phyloP scores from a whole-genome alignment of 2,113 vertebrate genomes.

The Hippocampus mohnikei region DNA sequence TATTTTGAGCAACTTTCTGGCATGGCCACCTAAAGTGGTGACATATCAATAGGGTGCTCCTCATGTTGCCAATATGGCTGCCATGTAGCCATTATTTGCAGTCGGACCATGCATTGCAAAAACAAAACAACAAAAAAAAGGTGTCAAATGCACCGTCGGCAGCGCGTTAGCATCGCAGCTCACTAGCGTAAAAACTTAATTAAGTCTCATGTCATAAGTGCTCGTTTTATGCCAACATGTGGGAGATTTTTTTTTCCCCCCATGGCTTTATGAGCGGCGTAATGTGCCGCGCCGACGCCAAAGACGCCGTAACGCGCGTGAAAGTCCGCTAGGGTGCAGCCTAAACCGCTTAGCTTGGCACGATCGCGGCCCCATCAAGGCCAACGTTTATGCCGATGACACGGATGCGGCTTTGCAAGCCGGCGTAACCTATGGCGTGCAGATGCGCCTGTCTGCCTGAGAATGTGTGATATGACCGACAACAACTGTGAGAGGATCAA shows the following conservation, averaged over 20 bases:
- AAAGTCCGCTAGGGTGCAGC: conserved; percentile 9
- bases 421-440: conserved; percentile 24
- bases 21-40: conserved; percentile 39
- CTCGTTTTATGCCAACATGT: not conserved
- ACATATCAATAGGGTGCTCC: conserved; percentile 64
- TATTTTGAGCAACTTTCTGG: conserved; percentile 35
- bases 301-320: conserved; percentile 9
- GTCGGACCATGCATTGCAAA: conserved; percentile 20
- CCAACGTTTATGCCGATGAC: conserved; percentile 66
- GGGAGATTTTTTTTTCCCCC: not conserved
- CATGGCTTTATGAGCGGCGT: not conserved
- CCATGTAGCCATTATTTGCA: conserved; percentile 66
- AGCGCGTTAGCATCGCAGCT: conserved; percentile 34
- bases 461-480: conserved; percentile 28
- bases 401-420: conserved; percentile 59
- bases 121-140: conserved; percentile 11
- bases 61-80: conserved; percentile 66
- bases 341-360: conserved; percentile 65
- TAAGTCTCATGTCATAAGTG: no score
- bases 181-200: not conserved
- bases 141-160: conserved; percentile 47
- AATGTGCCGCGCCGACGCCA: not conserved
- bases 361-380: conserved; percentile 55
- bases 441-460: conserved; percentile 19
- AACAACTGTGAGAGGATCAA: conserved; percentile 62